phyloP scores from a whole-genome alignment of 2,888 invertebrate species.

The Rotaria magnacalcarata region DNA sequence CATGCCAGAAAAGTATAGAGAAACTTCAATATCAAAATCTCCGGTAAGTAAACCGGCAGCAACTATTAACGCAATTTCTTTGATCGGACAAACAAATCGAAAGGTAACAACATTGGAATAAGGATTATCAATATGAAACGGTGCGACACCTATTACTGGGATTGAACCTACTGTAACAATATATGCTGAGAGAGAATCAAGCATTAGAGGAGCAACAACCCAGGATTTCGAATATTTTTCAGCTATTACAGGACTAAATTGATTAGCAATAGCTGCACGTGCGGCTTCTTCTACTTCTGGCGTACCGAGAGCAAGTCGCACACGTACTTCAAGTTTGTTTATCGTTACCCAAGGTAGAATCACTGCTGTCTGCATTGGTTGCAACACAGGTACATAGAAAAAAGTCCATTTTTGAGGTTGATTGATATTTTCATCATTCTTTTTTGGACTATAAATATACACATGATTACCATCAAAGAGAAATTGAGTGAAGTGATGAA shows the following conservation, averaged over 20 bases:
- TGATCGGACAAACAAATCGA: background rate
- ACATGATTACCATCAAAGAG: background rate
- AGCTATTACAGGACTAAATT: background rate
- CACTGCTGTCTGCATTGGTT: background rate
- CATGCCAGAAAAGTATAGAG: background rate
- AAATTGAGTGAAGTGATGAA: slow-evolving; percentile 7
- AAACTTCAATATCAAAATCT: slow-evolving; percentile 29
- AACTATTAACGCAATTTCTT: background rate
- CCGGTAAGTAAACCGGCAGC: background rate
- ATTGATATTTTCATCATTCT: slow-evolving; percentile 20
- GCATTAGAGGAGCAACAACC: slow-evolving; percentile 13
- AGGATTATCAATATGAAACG: background rate
- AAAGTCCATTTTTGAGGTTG: slow-evolving; percentile 17
- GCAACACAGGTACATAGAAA: slow-evolving; percentile 25
- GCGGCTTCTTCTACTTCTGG: background rate
- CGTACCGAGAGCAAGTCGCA: background rate
- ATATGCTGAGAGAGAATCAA: slow-evolving; percentile 35
- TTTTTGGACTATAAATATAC: background rate
- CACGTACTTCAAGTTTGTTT: background rate
- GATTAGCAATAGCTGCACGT: background rate
- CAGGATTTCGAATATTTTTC: background rate
- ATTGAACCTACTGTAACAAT: background rate
- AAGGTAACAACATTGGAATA: background rate
- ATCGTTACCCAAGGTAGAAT: background rate
- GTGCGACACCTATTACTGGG: background rate